Base-by-base conservation (phyloP, 1,140 invertebrate genomes). In the Orchesella cincta region DNA sequence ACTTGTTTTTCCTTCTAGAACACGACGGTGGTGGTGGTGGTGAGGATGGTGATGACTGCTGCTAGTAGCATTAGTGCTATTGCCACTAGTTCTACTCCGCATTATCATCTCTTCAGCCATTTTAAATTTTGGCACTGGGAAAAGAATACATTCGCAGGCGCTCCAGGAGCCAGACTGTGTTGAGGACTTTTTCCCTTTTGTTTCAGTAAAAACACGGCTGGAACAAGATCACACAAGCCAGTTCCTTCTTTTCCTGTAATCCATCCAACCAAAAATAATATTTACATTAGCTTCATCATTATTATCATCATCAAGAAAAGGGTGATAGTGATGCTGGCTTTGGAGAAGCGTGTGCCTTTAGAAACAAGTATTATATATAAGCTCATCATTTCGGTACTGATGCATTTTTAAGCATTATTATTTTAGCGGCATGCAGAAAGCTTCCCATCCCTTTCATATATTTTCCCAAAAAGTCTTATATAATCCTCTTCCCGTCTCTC, bases 211-310 rank as follows among this genome's bases (percentile, higher is more conserved):
- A 46, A 46, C 39, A 46, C 39, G 39, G 39, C 39, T 46, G 39
- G 39, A 57, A 57, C 8, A n/a, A 57, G 54, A 57, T 57, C 54
- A 57, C 54, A 57, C 12, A 23, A 57, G 23, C 14, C 18, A 46
- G 39, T 46, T 46, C 18, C 39, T 46, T 46, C 52, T 57, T 46
- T 14, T 72, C 74, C 76, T 80, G 76, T 76, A 77, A 77, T 80
- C 75, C 76, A 80, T 77, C 76, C 79, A 79, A 79, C 51, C 71
- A 79, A 79, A 79, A 79, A 79, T 79, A 79, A 79, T 79, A 79
- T 79, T 79, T 76, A 79, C 74, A 79, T 76, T 76, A 79, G 74
- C 36, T 36, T 57, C 52, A 31, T 67, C 23, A n/a, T n/a, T n/a
- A n/a, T n/a, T n/a, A n/a, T n/a, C n/a, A n/a, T n/a, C n/a, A n/a